Evolutionary conservation across 35 echinoderm and acorn worm species (phyloP).

Genomic region (Eucidaris tribuloides): DNA sequence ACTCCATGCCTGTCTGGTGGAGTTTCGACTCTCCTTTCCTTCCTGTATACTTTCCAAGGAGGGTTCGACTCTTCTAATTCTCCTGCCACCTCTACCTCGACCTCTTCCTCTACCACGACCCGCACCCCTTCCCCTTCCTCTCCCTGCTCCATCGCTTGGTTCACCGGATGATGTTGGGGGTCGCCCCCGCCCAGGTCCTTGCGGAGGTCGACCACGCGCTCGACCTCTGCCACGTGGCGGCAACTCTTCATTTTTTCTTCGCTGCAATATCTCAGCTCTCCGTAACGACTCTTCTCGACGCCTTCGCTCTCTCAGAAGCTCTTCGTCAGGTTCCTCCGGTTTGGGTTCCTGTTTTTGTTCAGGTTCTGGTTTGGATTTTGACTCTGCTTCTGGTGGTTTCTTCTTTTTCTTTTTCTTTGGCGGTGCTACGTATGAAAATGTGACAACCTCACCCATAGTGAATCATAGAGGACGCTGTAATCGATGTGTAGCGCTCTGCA

Average conservation of each 20-base stretch:
- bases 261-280: constrained; percentile 11
- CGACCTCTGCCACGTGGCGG: neutral
- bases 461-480: no score
- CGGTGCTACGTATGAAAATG: neutral
- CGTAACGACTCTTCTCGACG: constrained; percentile 30
- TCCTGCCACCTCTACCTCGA: neutral
- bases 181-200: neutral
- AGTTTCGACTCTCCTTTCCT: neutral
- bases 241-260: neutral
- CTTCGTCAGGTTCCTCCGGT: constrained; percentile 21
- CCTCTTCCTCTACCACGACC: neutral
- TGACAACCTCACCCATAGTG: constrained; percentile 31
- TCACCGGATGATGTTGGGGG: neutral
- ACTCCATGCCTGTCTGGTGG: neutral
- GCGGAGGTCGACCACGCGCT: neutral
- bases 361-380: neutral
- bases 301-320: constrained; percentile 14
- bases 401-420: constrained; percentile 38
- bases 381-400: neutral
- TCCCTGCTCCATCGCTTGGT: neutral
- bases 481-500: no score
- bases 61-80: neutral
- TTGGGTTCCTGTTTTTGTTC: neutral
- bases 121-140: constrained; percentile 8
- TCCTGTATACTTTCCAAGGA: neutral